Evolutionary conservation across 2,113 vertebrate genomes (phyloP).

Genomic region (Rhinolophus ferrumequinum): DNA sequence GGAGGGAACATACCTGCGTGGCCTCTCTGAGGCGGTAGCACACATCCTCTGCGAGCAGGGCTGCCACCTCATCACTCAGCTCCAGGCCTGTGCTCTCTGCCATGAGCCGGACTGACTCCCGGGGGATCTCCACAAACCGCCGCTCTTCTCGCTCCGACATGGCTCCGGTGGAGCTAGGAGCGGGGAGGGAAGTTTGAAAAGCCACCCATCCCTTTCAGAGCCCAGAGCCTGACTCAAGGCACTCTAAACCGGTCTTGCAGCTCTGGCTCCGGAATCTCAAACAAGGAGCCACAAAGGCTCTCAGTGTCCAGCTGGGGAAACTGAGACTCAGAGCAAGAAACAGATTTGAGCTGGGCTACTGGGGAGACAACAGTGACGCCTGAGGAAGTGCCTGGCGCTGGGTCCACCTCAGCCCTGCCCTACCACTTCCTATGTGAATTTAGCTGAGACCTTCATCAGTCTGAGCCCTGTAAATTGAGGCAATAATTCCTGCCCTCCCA

Average conservation of each 20-base stretch:
- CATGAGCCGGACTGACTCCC: constrained; percentile 93
- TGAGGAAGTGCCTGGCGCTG: neutral
- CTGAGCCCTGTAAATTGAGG: neutral
- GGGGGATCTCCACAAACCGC: constrained; percentile 93
- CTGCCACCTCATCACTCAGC: constrained; percentile 91
- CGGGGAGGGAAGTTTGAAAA: neutral
- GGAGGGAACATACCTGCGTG: constrained; percentile 86
- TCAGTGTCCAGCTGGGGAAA: neutral
- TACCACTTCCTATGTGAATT: neutral
- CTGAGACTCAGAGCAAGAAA: neutral
- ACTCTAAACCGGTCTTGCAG: neutral
- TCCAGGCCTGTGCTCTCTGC: constrained; percentile 92
- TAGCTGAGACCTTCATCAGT: neutral
- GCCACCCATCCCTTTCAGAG: neutral
- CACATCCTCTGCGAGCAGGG: constrained; percentile 93
- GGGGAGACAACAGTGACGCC: neutral
- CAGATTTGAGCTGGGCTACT: neutral
- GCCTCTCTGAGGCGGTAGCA: constrained; percentile 94
- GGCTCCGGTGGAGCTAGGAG: neutral
- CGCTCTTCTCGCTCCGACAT: constrained; percentile 95
- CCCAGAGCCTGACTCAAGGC: neutral
- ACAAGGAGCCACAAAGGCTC: neutral
- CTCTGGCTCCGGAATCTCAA: neutral
- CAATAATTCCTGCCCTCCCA: too few species aligned
- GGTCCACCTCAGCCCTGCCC: neutral